Evolutionary conservation across 2,113 vertebrate genomes (phyloP).

Genomic region (Atrichornis clamosus): DNA sequence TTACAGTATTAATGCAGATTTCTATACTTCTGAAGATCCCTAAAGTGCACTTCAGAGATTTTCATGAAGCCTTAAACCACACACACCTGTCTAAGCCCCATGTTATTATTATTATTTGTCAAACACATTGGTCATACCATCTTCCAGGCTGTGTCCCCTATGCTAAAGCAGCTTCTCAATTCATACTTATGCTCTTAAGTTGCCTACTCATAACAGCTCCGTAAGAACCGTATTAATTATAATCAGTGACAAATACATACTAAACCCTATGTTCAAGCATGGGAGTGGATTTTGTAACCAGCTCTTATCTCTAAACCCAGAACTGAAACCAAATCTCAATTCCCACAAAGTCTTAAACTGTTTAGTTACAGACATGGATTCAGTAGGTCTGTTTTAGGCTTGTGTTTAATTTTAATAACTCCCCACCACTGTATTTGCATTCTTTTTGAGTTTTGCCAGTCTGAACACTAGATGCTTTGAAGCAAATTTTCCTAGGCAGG

Average conservation of each 20-base stretch:
- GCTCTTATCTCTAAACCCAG: background rate
- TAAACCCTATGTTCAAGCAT: background rate
- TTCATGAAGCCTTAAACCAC: background rate
- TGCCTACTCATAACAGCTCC: background rate
- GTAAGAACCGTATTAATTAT: background rate
- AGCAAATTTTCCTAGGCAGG: background rate
- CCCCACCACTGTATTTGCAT: background rate
- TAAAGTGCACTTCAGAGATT: background rate
- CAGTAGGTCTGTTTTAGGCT: background rate
- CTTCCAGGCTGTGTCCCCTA: background rate
- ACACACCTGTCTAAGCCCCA: background rate
- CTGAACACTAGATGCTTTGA: background rate
- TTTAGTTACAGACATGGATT: background rate
- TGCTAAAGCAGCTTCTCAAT: background rate
- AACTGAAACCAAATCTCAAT: background rate
- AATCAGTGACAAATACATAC: background rate
- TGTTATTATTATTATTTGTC: background rate
- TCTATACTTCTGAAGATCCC: background rate
- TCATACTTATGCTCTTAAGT: background rate
- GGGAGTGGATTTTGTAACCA: background rate
- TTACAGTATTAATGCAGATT: slow-evolving; percentile 7
- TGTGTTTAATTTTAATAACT: background rate
- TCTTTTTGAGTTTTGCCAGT: background rate
- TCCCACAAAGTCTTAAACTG: background rate
- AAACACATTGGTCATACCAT: background rate